Evolutionary conservation across 2,797 vertebrate genomes (phyloP).

Genomic region (Sebastes itinus): DNA sequence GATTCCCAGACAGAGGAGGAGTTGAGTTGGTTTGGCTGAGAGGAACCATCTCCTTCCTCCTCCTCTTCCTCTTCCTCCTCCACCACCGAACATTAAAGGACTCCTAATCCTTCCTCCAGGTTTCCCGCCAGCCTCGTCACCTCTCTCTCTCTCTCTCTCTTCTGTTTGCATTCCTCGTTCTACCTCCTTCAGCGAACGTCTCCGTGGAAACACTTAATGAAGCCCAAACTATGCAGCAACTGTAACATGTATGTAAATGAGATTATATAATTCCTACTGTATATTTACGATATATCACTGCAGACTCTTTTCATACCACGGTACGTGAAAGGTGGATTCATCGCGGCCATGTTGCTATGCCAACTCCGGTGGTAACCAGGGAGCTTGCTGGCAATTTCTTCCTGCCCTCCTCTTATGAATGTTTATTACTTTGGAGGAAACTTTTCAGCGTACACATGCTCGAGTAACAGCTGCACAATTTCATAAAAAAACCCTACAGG

Average conservation of each 20-base stretch:
- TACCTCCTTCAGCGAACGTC: neutral
- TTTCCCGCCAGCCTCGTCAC: constrained; percentile 13
- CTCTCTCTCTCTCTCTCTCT: neutral
- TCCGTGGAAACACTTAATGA: constrained; percentile 20
- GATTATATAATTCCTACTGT: neutral
- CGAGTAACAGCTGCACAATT: neutral
- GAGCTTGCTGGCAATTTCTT: neutral
- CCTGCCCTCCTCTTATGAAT: neutral
- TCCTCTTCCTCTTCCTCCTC: constrained; percentile 16
- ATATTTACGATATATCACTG: neutral
- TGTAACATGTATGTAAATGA: constrained; percentile 25
- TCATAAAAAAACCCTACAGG: neutral
- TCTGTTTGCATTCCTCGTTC: neutral
- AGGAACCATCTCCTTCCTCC: neutral
- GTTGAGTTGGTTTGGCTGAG: neutral
- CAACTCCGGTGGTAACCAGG: constrained; percentile 22
- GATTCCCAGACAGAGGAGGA: neutral
- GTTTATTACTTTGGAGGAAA: constrained; percentile 21
- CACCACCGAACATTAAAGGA: constrained; percentile 30
- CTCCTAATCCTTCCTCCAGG: constrained; percentile 42
- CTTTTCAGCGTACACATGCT: neutral
- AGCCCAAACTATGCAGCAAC: neutral
- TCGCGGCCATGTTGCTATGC: constrained; percentile 20
- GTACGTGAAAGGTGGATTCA: neutral
- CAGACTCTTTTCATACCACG: neutral